Conservation (phyloP, 1,140 invertebrate species). For the Bombus affinis region DNA sequence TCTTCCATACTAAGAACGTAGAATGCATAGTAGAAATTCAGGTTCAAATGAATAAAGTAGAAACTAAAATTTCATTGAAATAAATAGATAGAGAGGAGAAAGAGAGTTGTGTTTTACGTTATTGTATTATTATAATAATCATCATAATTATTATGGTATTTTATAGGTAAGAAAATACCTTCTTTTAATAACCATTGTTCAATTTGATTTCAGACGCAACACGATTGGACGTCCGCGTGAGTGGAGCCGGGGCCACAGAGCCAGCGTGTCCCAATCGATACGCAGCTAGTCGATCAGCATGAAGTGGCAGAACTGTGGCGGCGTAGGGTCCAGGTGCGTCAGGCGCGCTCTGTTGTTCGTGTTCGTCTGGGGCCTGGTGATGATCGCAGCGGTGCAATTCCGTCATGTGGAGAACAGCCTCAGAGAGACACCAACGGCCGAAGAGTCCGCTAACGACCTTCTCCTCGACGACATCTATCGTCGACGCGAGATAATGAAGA, state of each 20-base stretch:
- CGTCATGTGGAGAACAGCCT: conserved; percentile 75
- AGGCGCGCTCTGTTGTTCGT: conserved; percentile 81
- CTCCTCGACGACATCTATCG: conserved; percentile 58
- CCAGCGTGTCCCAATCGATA: not conserved
- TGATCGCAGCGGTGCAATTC: conserved; percentile 81
- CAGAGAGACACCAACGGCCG: conserved; percentile 64
- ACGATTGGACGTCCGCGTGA: not conserved
- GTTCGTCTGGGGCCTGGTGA: conserved; percentile 81
- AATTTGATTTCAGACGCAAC: conserved; percentile 40
- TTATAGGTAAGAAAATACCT: not conserved
- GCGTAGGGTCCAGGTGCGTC: conserved; percentile 79
- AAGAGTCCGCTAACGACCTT: conserved; percentile 64
- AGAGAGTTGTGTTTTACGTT: too few relatives aligned
- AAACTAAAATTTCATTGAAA: too few relatives aligned
- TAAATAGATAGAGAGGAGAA: too few relatives aligned
- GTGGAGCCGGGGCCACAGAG: not conserved
- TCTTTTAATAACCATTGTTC: accelerated
- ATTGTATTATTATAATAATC: too few relatives aligned
- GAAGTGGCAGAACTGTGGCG: conserved; percentile 75
- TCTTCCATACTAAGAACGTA: too few relatives aligned
- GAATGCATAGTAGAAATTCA: too few relatives aligned
- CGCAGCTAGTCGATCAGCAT: conserved; percentile 33
- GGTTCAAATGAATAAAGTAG: too few relatives aligned
- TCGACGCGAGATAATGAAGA: conserved; percentile 67
- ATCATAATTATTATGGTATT: not conserved